Conservation (phyloP, 2,797 vertebrate genomes). For the Eleutherodactylus coqui region DNA sequence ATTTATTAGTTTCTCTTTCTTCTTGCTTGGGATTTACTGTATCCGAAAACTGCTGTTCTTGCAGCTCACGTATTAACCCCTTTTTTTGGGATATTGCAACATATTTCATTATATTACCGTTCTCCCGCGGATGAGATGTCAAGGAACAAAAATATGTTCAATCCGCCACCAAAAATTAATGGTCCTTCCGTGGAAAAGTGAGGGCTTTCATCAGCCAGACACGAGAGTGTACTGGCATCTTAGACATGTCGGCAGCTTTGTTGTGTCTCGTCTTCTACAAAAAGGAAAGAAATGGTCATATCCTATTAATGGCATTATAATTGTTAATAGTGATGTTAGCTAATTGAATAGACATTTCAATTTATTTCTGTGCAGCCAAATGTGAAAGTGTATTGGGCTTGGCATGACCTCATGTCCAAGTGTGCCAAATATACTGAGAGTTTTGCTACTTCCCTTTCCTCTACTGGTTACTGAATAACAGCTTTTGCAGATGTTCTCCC, state of each 20-base stretch:
- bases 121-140: constrained; percentile 46
- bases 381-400: not conserved
- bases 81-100: constrained; percentile 19
- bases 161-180: constrained; percentile 33
- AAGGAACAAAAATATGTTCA: constrained; percentile 44
- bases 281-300: not conserved
- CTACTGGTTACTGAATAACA: not conserved
- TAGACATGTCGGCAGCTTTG: not conserved
- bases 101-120: constrained; percentile 41
- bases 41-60: constrained; percentile 39
- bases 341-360: not conserved
- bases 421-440: not conserved
- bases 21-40: constrained; percentile 40
- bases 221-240: not conserved
- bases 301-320: not conserved
- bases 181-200: constrained; percentile 40
- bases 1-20: constrained; percentile 56
- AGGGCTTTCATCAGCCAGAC: constrained; percentile 26
- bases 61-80: constrained; percentile 54
- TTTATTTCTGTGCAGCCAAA: not conserved
- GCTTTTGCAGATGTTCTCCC: not conserved
- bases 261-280: not conserved
- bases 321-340: not conserved
- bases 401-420: not conserved
- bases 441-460: constrained; percentile 5